Evolutionary conservation across 2,888 invertebrate species (phyloP), one percentile per base, ranked within the genome.

Genomic region (Hermodice carunculata): DNA sequence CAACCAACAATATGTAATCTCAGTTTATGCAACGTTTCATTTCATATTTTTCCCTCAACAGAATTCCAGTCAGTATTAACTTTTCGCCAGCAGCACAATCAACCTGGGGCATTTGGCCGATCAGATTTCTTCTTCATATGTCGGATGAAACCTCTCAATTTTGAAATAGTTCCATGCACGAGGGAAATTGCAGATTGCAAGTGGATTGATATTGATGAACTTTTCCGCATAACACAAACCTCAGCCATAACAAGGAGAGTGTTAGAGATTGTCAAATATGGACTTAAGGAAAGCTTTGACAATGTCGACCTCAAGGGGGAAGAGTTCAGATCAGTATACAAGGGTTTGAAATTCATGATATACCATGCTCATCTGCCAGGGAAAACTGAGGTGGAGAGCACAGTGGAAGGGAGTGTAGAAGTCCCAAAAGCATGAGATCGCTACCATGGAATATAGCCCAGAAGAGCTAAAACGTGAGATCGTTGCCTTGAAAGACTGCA

Each of bases 71-170:
- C 82, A 1, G 69, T 84, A 17, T 66, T 84, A 8, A 77, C 80
- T 24, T 76, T 84, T 52, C 74, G 84, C 17, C 83, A 84, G 59
- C 83, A 83, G 56, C 84, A 84, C 60, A 53, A 70, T 19, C 78
- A 80, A n/a, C 82, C 82, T 3, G 76, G 74, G 3, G 83, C 84
- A 0, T 83, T 79, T 64, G 84, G 84, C 2, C 76, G 84, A 19
- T 84, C 84, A 6, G 84, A 84, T 63, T 61, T 84, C 14, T 84
- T 79, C 70, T 70, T 83, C 31, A 72, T 84, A 4, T 84, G 84
- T 66, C 76, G 81, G n/a, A 64, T 84, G 46, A 75, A 61, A 46
- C 81, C 83, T 22, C 32, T 77, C 28, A 79, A 77, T 22, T 78
- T 73, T 61, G 80, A 81, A 56, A 74, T 84, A 17, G 59, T 64